Evolutionary conservation across 2,888 invertebrate species (phyloP).

Genomic region (Cenopis cana): DNA sequence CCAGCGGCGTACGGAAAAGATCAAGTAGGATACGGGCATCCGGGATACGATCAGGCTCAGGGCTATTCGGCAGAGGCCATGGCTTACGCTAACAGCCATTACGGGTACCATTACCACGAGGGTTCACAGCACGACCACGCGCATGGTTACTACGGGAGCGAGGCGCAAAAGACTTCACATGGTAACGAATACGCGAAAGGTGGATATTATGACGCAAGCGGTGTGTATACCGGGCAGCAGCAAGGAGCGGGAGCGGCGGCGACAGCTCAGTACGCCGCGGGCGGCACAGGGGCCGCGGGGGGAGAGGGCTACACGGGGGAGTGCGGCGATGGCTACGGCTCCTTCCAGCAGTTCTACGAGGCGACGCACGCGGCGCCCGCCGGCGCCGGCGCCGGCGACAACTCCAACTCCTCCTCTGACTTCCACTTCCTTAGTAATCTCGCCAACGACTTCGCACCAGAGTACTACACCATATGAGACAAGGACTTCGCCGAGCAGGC

Average conservation of each 20-base stretch:
- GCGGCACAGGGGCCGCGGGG: conserved; percentile 62
- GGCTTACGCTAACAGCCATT: conserved; percentile 78
- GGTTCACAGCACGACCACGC: conserved; percentile 73
- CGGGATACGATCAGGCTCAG: conserved; percentile 83
- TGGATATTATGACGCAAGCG: conserved; percentile 75
- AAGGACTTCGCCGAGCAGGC: conserved; percentile 84
- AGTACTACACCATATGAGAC: conserved; percentile 91
- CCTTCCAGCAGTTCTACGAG: conserved; percentile 89
- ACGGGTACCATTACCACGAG: conserved; percentile 82
- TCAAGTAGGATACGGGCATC: conserved; percentile 83
- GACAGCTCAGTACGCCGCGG: conserved; percentile 63
- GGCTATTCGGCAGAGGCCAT: conserved; percentile 75
- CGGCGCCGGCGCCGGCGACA: conserved; percentile 85
- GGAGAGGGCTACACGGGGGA: conserved; percentile 76
- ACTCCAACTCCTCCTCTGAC: conserved; percentile 96
- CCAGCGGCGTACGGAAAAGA: conserved; percentile 80
- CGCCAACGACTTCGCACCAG: conserved; percentile 96
- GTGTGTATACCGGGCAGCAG: conserved; percentile 71
- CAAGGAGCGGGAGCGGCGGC: conserved; percentile 55
- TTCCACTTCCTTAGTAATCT: conserved; percentile 97
- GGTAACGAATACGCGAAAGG: conserved; percentile 82
- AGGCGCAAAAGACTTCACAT: conserved; percentile 81
- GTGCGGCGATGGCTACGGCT: conserved; percentile 87
- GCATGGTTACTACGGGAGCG: conserved; percentile 76
- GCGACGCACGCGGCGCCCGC: conserved; percentile 79